Evolutionary conservation across 2,797 vertebrate species (phyloP).

Genomic region (Sylvilagus floridanus): DNA sequence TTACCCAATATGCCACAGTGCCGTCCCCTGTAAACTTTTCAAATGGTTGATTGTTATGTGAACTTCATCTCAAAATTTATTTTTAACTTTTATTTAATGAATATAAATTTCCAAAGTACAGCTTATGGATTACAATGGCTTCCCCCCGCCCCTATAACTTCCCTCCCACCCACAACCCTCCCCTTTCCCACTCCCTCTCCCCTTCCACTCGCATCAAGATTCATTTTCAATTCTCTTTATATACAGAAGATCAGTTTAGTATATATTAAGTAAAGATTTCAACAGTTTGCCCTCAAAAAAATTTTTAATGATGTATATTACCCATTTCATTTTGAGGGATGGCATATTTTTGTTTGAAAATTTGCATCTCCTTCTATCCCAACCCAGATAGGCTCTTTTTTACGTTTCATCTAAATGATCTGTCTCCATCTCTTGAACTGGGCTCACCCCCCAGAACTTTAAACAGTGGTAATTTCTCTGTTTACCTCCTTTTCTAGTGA

Average conservation of each 20-base stretch:
- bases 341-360: background rate
- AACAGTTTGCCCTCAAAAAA: background rate
- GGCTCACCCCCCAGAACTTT: background rate
- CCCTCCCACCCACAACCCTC: too few species aligned
- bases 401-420: background rate
- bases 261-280: too few species aligned
- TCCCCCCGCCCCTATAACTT: too few species aligned
- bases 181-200: too few species aligned
- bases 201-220: too few species aligned
- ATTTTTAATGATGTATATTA: background rate
- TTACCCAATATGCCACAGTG: too few species aligned
- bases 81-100: too few species aligned
- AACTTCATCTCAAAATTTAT: background rate
- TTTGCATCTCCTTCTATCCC: background rate
- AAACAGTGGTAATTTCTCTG: background rate
- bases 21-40: background rate
- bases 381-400: background rate
- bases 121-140: too few species aligned
- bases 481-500: slow-evolving; percentile 12
- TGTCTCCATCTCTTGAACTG: background rate
- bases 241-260: too few species aligned
- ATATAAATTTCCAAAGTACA: too few species aligned
- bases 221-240: too few species aligned
- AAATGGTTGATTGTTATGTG: background rate
- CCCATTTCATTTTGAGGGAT: slow-evolving; percentile 28